Percentiles rank a stretch among this genome's conserved stretches.
Evolutionary conservation across 2,888 invertebrate genomes (phyloP).

Genomic region (Rosalia funebris): DNA sequence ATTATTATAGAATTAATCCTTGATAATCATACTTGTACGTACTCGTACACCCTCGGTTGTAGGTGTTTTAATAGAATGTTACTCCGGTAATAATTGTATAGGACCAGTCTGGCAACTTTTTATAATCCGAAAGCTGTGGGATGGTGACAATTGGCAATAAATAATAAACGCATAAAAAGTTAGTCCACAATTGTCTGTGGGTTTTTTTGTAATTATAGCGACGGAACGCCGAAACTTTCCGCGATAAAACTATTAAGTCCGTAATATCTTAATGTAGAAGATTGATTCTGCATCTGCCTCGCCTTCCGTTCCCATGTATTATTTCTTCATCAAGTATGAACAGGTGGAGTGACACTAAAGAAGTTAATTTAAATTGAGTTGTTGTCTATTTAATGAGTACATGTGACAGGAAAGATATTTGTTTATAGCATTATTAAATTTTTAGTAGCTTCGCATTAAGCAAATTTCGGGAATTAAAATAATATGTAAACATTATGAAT

Average conservation of each 20-base stretch:
- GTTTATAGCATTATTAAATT: no score
- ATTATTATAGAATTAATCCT: no score
- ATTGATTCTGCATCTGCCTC: background rate
- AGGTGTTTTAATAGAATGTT: constrained; percentile 42
- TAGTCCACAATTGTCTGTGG: constrained; percentile 31
- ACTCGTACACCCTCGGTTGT: no score
- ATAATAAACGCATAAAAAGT: constrained; percentile 36
- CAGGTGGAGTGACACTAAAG: constrained; percentile 1
- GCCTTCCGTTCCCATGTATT: background rate
- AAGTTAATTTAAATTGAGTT: background rate
- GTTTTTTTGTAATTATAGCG: constrained; percentile 21
- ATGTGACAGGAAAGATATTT: no score
- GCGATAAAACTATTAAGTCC: no score
- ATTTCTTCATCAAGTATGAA: background rate
- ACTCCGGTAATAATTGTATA: constrained; percentile 38
- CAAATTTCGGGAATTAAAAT: no score
- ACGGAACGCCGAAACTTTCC: constrained; percentile 36
- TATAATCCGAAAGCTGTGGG: constrained; percentile 36
- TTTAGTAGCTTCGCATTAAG: no score
- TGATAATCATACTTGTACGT: no score
- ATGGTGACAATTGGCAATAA: constrained; percentile 40
- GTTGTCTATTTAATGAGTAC: background rate
- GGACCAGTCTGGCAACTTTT: constrained; percentile 36
- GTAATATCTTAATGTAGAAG: constrained; percentile 14
- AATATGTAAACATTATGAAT: no score